phyloP scores from a whole-genome alignment of 2,797 vertebrate species.

The Darevskia mixta region DNA sequence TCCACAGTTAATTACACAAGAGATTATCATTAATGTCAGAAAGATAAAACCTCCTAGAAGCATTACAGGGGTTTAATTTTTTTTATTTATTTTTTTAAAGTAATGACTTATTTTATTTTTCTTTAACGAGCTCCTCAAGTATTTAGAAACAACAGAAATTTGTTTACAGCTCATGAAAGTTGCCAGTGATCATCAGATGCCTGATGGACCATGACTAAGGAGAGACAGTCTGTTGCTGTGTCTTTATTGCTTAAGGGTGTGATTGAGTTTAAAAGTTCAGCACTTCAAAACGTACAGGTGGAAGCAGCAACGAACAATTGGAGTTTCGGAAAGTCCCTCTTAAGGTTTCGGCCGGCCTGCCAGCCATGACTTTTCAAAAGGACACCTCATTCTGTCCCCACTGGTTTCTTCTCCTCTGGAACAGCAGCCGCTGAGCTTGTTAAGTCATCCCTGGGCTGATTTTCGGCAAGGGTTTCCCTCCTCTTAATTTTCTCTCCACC shows the following conservation, averaged over 20 bases:
- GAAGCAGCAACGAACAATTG: background rate
- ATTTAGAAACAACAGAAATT: constrained; percentile 75
- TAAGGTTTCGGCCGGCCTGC: background rate
- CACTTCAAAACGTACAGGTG: background rate
- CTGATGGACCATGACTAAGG: background rate
- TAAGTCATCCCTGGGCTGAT: background rate
- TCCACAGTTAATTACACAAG: constrained; percentile 88
- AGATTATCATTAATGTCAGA: constrained; percentile 86
- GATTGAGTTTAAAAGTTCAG: background rate
- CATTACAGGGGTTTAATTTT: constrained; percentile 63
- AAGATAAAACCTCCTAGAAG: constrained; percentile 83
- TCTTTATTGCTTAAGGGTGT: constrained; percentile 11
- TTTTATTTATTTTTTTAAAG: constrained; percentile 32
- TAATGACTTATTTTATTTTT: constrained; percentile 80
- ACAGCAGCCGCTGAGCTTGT: background rate
- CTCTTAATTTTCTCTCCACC: background rate
- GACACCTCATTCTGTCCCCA: background rate
- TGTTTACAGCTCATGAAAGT: constrained; percentile 62
- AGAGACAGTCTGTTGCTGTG: constrained; percentile 10
- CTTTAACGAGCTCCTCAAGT: constrained; percentile 75
- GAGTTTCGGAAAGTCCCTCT: background rate
- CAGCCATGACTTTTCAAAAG: background rate
- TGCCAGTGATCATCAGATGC: constrained; percentile 57
- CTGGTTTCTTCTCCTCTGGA: background rate
- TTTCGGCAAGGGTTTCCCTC: background rate